Evolutionary conservation across 2,888 invertebrate species (phyloP).

Genomic region (Xanthorhoe spadicearia): DNA sequence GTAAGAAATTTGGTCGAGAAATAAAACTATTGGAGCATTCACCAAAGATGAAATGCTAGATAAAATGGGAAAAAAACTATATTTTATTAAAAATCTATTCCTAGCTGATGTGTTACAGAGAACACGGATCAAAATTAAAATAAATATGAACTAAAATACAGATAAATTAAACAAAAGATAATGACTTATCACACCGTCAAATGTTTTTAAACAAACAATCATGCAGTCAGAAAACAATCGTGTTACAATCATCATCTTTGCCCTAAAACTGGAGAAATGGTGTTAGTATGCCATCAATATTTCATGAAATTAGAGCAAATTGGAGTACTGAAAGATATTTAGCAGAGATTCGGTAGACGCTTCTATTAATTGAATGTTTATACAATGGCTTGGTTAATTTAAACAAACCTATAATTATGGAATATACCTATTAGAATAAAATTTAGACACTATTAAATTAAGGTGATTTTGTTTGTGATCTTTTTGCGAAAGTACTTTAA

Average conservation of each 20-base stretch:
- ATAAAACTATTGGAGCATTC: constrained; percentile 17
- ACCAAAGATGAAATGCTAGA: not conserved
- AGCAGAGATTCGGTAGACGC: not conserved
- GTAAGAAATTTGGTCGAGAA: constrained; percentile 26
- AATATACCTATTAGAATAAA: no score
- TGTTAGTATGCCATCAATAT: not conserved
- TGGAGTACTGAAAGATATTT: not conserved
- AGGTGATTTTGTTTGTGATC: constrained; percentile 24
- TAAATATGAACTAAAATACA: no score
- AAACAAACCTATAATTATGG: no score
- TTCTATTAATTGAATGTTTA: not conserved
- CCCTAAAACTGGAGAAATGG: not conserved
- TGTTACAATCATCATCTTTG: not conserved
- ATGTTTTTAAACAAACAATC: no score
- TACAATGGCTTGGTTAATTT: not conserved
- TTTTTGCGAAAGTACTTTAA: constrained; percentile 25
- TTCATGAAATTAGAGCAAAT: not conserved
- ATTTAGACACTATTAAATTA: not conserved
- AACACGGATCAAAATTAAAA: no score
- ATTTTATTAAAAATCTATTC: not conserved
- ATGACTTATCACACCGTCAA: no score
- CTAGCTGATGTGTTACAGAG: no score
- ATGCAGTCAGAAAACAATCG: no score
- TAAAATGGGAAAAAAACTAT: not conserved
- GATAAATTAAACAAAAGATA: no score